These are phyloP conservation scores for Proteles cristata DNA, from an alignment of 2,113 vertebrate species.

Conservation along the genomic window DNA sequence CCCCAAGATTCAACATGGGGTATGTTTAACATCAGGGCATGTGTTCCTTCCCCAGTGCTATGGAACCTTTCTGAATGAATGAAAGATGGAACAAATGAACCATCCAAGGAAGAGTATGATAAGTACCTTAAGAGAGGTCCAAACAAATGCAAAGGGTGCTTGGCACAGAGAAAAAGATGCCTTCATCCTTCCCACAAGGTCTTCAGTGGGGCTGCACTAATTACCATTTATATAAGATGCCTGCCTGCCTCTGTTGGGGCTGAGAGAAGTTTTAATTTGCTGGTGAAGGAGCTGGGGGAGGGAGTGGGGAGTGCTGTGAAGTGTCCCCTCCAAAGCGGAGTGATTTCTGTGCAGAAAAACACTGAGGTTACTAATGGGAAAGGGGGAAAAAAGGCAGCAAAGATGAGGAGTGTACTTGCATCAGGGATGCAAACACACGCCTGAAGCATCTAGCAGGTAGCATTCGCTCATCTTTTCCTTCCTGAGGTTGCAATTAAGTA, in stretches of 20 bases:
- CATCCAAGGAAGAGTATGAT: neutral
- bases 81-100: neutral
- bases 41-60: neutral
- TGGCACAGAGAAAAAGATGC: neutral
- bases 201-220: slow-evolving; percentile 39
- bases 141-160: neutral
- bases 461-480: neutral
- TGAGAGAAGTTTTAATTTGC: slow-evolving; percentile 56
- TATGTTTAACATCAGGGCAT: neutral
- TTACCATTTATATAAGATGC: slow-evolving; percentile 56
- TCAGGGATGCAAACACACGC: neutral
- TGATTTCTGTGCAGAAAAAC: slow-evolving; percentile 36
- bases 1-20: neutral
- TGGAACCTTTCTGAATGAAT: neutral
- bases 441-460: neutral
- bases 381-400: neutral
- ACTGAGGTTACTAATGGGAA: neutral
- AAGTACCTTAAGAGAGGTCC: neutral
- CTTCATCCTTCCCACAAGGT: neutral
- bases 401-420: neutral
- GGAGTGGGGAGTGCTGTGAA: neutral
- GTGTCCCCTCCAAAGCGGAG: slow-evolving; percentile 15
- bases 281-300: slow-evolving; percentile 8
- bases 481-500: neutral
- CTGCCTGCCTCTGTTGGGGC: slow-evolving; percentile 13